phyloP scores from a whole-genome alignment of 2,113 vertebrate species.

The Dipodomys spectabilis region DNA sequence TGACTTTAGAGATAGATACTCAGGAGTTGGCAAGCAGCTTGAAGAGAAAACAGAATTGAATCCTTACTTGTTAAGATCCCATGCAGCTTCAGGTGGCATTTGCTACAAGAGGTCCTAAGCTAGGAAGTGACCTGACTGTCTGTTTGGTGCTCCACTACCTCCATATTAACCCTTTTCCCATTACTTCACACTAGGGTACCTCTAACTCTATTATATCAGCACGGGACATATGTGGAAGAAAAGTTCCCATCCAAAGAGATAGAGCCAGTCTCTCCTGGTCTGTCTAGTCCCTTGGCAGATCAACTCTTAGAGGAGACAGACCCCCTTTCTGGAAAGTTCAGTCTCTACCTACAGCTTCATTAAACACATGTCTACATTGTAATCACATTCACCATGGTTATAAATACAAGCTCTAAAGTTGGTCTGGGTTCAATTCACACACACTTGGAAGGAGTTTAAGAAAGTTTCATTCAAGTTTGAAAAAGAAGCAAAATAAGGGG shows the following conservation, averaged over 20 bases:
- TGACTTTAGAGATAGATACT: background rate
- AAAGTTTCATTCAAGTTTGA: conserved; percentile 17
- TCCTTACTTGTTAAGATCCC: background rate
- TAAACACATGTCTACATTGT: background rate
- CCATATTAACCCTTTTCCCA: background rate
- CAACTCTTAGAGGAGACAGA: background rate
- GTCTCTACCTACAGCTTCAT: background rate
- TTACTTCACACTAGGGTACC: background rate
- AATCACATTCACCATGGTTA: background rate
- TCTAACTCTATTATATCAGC: background rate
- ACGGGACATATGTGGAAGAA: background rate
- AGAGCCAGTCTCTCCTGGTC: background rate
- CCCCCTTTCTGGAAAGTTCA: background rate
- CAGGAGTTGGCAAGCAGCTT: background rate
- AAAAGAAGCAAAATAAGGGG: background rate
- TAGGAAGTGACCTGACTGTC: background rate
- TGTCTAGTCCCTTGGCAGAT: background rate
- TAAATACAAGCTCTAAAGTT: background rate
- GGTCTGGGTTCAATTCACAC: background rate
- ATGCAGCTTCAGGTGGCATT: background rate
- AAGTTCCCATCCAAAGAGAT: background rate
- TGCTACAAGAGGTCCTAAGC: background rate
- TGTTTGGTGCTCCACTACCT: background rate
- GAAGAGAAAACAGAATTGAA: background rate
- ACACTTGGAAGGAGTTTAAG: background rate